Evolutionary conservation across 2,113 vertebrate genomes (phyloP).

Genomic region (Gymnobelideus leadbeateri): DNA sequence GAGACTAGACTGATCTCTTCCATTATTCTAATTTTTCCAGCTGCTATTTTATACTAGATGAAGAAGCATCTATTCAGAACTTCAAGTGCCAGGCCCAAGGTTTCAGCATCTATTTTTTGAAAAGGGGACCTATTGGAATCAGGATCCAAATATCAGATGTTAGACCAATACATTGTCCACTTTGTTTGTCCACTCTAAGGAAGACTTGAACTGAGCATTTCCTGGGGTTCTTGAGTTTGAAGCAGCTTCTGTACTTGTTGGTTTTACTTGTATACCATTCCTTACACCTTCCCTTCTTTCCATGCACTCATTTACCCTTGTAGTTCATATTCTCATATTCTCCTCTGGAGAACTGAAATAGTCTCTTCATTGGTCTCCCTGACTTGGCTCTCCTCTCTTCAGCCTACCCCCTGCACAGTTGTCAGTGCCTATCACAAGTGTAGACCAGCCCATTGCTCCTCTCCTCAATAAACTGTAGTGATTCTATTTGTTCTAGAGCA

Average conservation of each 20-base stretch:
- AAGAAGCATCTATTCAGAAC: background rate
- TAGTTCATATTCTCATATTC: background rate
- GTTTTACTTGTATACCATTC: background rate
- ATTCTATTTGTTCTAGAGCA: background rate
- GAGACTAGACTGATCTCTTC: background rate
- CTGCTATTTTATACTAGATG: background rate
- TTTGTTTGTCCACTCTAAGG: background rate
- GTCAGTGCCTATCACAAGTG: background rate
- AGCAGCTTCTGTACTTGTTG: background rate
- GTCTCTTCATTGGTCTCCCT: background rate
- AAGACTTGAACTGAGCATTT: background rate
- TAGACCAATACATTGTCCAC: background rate
- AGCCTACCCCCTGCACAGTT: background rate
- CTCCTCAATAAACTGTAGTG: background rate
- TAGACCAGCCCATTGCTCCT: background rate
- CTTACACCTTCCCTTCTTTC: background rate
- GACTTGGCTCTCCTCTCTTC: background rate
- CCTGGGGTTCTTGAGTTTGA: background rate
- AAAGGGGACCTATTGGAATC: background rate
- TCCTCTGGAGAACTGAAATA: background rate
- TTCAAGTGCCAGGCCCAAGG: background rate
- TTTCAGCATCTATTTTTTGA: background rate
- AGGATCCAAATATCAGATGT: background rate
- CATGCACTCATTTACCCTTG: background rate
- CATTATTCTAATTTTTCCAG: background rate